A percentile compares a stretch with the other conserved stretches of the same genome.
phyloP scores from a whole-genome alignment of 1,140 invertebrate species.

The Zophobas atratus region DNA sequence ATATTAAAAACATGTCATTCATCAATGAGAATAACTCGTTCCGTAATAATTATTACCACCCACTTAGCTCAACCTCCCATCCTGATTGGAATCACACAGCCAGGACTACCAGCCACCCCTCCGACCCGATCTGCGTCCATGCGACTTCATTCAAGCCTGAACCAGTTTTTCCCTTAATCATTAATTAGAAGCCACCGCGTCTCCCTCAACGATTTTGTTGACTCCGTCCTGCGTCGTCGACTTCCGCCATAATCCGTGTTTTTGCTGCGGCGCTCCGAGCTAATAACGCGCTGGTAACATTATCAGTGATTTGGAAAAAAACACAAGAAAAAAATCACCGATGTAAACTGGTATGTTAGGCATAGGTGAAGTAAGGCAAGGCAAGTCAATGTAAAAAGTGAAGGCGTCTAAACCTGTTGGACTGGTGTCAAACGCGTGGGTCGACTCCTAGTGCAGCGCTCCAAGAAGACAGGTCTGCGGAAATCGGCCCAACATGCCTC shows the following conservation, averaged over 20 bases:
- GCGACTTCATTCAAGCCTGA: conserved; percentile 22
- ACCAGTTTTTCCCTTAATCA: conserved; percentile 15
- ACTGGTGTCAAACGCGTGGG: conserved; percentile 65
- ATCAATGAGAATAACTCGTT: too few species aligned
- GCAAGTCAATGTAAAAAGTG: conserved; percentile 61
- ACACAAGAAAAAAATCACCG: conserved; percentile 26
- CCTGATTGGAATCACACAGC: not conserved
- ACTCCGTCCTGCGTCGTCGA: conserved; percentile 20
- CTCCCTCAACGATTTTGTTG: conserved; percentile 31
- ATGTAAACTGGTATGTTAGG: conserved; percentile 44
- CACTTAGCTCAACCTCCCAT: not conserved
- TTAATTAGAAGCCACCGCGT: conserved; percentile 22
- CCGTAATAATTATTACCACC: too few species aligned
- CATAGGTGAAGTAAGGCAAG: conserved; percentile 48
- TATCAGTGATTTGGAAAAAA: conserved; percentile 38
- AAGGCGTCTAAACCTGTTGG: conserved; percentile 66
- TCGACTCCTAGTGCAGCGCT: conserved; percentile 61
- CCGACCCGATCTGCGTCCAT: not conserved
- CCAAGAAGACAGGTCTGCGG: conserved; percentile 51
- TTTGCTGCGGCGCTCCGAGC: conserved; percentile 23
- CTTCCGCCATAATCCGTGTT: conserved; percentile 35
- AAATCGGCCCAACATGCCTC: conserved; percentile 52
- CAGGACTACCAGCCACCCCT: not conserved
- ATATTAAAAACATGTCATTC: too few species aligned
- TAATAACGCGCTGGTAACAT: conserved; percentile 39